These are phyloP conservation scores for Eulithis prunata DNA, from an alignment of 2,888 invertebrate genomes.

Conservation along the genomic window DNA sequence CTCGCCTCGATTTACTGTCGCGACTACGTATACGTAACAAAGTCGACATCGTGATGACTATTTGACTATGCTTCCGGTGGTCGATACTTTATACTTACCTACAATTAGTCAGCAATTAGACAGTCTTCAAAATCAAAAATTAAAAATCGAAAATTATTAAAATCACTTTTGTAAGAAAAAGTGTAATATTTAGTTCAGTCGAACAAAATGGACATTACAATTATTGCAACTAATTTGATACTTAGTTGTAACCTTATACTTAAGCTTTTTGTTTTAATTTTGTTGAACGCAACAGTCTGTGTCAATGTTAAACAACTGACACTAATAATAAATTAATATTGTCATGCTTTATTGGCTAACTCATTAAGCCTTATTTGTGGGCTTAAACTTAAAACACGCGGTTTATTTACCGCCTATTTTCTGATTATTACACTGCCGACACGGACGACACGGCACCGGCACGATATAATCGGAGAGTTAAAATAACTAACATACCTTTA, in stretches of 20 bases:
- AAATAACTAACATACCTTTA: too few relatives aligned
- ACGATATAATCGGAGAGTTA: too few relatives aligned
- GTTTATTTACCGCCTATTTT: neutral
- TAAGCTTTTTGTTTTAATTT: conserved; percentile 32
- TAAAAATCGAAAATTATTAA: too few relatives aligned
- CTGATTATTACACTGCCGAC: too few relatives aligned
- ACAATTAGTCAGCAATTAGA: too few relatives aligned
- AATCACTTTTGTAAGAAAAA: too few relatives aligned
- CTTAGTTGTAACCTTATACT: conserved; percentile 24
- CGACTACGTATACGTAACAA: too few relatives aligned
- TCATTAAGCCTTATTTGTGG: conserved; percentile 31
- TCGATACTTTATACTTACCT: neutral
- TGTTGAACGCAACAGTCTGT: conserved; percentile 40
- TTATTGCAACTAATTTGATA: conserved; percentile 35
- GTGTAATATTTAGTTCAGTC: neutral
- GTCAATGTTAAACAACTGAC: conserved; percentile 53
- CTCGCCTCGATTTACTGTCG: too few relatives aligned
- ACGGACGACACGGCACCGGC: too few relatives aligned
- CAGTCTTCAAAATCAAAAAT: too few relatives aligned
- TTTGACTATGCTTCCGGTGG: too few relatives aligned
- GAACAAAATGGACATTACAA: neutral
- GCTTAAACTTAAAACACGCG: neutral
- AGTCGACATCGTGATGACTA: too few relatives aligned
- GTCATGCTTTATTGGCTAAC: conserved; percentile 8
- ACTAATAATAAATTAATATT: conserved; percentile 41